Percentiles rank a stretch among this genome's conserved stretches.
Conservation (phyloP, 2,113 vertebrate genomes). For the Hyaena hyaena region DNA sequence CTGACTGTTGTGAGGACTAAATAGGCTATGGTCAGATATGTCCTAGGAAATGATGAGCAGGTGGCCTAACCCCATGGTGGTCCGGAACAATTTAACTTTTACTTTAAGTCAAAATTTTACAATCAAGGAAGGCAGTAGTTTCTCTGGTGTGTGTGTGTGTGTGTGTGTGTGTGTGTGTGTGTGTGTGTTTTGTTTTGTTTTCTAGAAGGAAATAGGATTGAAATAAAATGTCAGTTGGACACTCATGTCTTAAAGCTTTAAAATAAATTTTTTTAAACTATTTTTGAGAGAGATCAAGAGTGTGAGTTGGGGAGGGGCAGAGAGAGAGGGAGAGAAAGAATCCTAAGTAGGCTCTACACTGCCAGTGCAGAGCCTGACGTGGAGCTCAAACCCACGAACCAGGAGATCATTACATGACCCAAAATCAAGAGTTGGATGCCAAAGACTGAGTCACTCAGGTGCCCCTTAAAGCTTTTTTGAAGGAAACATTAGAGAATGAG, state of each 20-base stretch:
- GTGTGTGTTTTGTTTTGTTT: background rate
- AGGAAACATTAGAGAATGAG: background rate
- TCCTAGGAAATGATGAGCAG: background rate
- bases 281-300: too few relatives aligned
- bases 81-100: background rate
- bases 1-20: background rate
- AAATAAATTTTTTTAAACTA: too few relatives aligned
- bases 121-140: background rate
- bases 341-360: too few relatives aligned
- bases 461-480: background rate
- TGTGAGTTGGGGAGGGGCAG: too few relatives aligned
- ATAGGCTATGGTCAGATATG: background rate
- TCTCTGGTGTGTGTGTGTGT: background rate
- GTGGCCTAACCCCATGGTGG: background rate
- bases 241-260: background rate
- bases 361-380: too few relatives aligned
- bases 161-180: background rate
- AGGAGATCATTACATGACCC: too few relatives aligned
- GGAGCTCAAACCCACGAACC: too few relatives aligned
- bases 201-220: background rate
- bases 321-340: too few relatives aligned
- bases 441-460: too few relatives aligned
- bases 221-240: constrained; percentile 8
- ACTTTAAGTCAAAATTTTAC: background rate
- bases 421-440: too few relatives aligned